Evolutionary conservation across 2,888 invertebrate species (phyloP).

Genomic region (Pristionchus exspectatus): DNA sequence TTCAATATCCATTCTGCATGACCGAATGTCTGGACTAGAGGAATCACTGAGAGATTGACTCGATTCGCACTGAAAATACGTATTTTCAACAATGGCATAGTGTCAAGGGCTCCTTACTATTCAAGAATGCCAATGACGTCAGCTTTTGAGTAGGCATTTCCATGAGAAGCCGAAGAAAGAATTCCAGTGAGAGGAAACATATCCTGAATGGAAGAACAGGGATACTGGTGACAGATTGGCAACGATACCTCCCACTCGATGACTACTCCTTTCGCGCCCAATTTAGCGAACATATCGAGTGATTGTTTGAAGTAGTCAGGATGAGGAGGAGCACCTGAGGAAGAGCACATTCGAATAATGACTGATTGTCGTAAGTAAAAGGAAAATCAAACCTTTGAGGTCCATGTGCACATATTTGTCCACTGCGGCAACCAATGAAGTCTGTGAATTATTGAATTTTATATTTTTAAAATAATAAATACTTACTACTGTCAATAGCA

Average conservation of each 20-base stretch:
- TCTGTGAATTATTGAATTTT: neutral
- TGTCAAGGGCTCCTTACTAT: constrained; percentile 69
- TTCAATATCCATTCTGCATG: constrained; percentile 90
- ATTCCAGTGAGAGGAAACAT: constrained; percentile 88
- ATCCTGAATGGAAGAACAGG: constrained; percentile 82
- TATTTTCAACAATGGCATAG: neutral
- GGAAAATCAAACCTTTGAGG: constrained; percentile 15
- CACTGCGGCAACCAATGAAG: neutral
- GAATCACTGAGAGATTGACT: constrained; percentile 85
- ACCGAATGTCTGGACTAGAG: constrained; percentile 89
- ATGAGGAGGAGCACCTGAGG: constrained; percentile 40
- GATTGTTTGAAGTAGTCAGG: constrained; percentile 51
- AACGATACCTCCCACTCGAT: constrained; percentile 87
- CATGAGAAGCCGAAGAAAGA: constrained; percentile 84
- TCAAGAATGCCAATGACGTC: constrained; percentile 82
- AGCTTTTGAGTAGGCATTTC: constrained; percentile 85
- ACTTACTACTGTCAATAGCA: neutral
- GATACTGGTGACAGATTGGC: neutral
- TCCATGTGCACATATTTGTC: constrained; percentile 55
- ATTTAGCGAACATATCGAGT: constrained; percentile 29
- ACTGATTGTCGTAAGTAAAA: neutral
- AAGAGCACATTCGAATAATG: neutral
- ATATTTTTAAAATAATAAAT: neutral
- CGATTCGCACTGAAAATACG: constrained; percentile 79
- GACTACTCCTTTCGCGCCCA: constrained; percentile 88